These are phyloP conservation scores for Asobara japonica DNA, from an alignment of 1,140 invertebrate species.

Conservation along the genomic window DNA sequence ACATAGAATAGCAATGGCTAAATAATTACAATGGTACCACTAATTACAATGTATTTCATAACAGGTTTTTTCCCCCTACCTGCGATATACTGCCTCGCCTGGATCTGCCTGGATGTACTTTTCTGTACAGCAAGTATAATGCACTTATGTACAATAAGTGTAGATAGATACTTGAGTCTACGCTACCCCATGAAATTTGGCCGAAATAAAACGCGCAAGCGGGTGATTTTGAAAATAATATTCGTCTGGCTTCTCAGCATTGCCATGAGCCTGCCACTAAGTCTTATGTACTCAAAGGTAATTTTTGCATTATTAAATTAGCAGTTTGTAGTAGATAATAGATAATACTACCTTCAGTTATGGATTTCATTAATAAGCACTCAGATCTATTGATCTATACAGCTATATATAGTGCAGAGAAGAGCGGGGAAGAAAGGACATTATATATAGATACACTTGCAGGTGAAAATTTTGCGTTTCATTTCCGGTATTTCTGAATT, in stretches of 20 bases:
- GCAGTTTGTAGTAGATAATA: too few relatives aligned
- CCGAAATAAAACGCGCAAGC: conserved; percentile 84
- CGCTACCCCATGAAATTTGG: conserved; percentile 91
- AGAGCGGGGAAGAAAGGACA: too few relatives aligned
- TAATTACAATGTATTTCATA: neutral
- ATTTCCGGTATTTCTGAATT: too few relatives aligned
- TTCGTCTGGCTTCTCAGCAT: conserved; percentile 91
- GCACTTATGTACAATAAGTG: conserved; percentile 95
- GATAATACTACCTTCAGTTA: too few relatives aligned
- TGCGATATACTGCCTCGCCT: conserved; percentile 83
- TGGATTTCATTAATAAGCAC: too few relatives aligned
- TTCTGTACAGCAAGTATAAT: conserved; percentile 96
- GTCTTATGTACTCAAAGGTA: conserved; percentile 76
- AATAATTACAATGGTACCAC: too few relatives aligned
- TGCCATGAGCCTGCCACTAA: conserved; percentile 87
- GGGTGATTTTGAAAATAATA: conserved; percentile 89
- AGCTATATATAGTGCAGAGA: too few relatives aligned
- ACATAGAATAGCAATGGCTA: too few relatives aligned
- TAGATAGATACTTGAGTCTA: conserved; percentile 88
- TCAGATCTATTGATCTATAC: too few relatives aligned
- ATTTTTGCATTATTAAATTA: too few relatives aligned
- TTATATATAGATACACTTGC: too few relatives aligned
- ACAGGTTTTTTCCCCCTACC: conserved; percentile 85
- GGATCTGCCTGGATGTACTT: conserved; percentile 92
- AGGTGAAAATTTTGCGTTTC: too few relatives aligned